Evolutionary conservation across 92 coral and sea anemone genomes (phyloP), one percentile per base, ranked within the genome.

Genomic region (Heteractis magnifica): DNA sequence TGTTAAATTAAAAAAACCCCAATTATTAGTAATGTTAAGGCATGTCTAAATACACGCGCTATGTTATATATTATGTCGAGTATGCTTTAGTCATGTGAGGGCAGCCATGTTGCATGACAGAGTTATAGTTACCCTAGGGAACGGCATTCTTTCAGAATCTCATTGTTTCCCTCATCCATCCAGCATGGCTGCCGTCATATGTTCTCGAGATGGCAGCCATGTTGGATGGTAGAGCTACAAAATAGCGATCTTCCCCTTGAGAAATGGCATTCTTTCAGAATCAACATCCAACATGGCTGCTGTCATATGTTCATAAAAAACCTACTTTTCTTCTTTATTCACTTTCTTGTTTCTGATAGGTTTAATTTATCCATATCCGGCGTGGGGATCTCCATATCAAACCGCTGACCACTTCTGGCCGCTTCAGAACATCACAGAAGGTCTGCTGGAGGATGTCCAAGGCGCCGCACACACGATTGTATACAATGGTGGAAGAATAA

Each of bases 401-500:
- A 94, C 92, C 76, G 98, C 98, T 60, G 98, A 92, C 87, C 98
- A 93, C 79, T 95, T 92, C 86, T 95, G 98, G 98, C 98, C 98
- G 6, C 86, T 93, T 87, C 82, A 82, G 20, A 95, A 95, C 86
- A 95, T 95, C 41, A 83, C 94, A 11, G 87, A 90, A 34, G 89
- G 92, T 6, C 16, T 91, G 78, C 48, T 90, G 19, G 90, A 91
- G 3, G 98, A 95, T 53, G 89, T 89, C 26, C 79, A 88, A 50
- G 95, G 95, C 0, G 91, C 92, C 3, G 95, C 98, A 6, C 99
- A 94, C 76, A 90, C 92, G 6, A 76, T 84, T 5, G 95, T 94
- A 4, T 71, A 81, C 52, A 90, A 92, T 75, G 98, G 91, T 15
- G 99, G 88, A 26, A 86, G 86, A 88, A 87, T 89, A 15, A 88